Conservation (phyloP, 2,113 vertebrate species). For the Phasianus colchicus region DNA sequence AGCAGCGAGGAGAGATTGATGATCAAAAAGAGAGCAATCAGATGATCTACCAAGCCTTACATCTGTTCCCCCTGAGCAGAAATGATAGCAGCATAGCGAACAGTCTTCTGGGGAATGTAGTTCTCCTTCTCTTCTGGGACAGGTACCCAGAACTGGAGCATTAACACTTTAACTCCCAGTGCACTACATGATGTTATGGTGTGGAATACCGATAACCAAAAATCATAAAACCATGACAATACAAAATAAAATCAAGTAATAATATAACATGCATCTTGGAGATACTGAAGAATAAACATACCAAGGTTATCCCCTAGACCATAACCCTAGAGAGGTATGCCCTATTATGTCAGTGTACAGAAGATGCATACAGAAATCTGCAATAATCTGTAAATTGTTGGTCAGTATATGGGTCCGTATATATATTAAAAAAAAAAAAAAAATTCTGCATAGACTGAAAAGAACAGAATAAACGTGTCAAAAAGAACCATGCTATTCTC, state of each 20-base stretch:
- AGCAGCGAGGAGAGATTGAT: no score
- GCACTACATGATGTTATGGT: no score
- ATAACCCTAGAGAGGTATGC: not conserved
- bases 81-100: no score
- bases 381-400: not conserved
- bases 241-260: not conserved
- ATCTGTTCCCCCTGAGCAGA: no score
- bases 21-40: no score
- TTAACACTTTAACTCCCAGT: no score
- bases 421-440: not conserved
- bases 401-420: not conserved
- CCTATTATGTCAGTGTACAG: not conserved
- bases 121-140: no score
- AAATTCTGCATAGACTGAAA: not conserved
- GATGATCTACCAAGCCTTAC: no score
- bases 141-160: no score
- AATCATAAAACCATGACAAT: no score
- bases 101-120: no score
- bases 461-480: not conserved
- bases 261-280: not conserved
- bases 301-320: not conserved
- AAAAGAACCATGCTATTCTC: rapidly evolving
- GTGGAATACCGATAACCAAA: no score
- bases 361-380: not conserved
- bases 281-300: not conserved